phyloP scores from a whole-genome alignment of 2,113 vertebrate species.

The Holacanthus passer region DNA sequence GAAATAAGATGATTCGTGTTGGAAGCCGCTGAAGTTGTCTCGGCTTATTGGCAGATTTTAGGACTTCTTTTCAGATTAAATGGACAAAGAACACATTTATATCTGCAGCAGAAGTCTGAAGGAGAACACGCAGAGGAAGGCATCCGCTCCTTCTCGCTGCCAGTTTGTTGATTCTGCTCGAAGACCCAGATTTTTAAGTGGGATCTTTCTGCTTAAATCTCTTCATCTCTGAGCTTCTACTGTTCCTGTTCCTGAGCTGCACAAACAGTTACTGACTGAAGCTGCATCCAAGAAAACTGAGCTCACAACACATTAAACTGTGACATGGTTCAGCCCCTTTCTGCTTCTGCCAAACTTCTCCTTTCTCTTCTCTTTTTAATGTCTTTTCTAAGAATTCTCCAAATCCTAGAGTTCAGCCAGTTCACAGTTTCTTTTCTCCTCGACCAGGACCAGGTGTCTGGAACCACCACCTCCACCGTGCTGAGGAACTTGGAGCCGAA shows the following conservation, averaged over 20 bases:
- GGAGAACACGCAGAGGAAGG: not conserved
- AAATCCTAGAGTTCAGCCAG: constrained; percentile 9
- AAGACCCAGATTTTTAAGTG: constrained; percentile 11
- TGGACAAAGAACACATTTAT: constrained; percentile 10
- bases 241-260: constrained; percentile 30
- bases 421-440: constrained; percentile 11
- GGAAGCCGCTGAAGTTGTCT: constrained; percentile 26
- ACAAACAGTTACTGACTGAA: constrained; percentile 4
- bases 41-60: constrained; percentile 1
- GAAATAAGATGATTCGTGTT: constrained; percentile 32
- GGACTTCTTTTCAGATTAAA: constrained; percentile 12
- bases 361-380: not conserved
- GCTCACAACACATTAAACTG: constrained; percentile 6
- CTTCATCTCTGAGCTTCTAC: constrained; percentile 27
- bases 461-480: constrained; percentile 85
- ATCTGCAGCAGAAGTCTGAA: constrained; percentile 6
- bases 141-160: not conserved
- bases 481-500: constrained; percentile 90
- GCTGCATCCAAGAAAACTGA: constrained; percentile 30
- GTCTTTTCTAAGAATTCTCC: not conserved
- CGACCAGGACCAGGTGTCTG: constrained; percentile 89
- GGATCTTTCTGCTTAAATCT: constrained; percentile 36
- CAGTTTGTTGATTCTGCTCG: constrained; percentile 3
- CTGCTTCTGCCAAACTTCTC: constrained; percentile 3
- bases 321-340: not conserved